Conservation (phyloP, 2,888 invertebrate species). For the Cryptus viduatorius region DNA sequence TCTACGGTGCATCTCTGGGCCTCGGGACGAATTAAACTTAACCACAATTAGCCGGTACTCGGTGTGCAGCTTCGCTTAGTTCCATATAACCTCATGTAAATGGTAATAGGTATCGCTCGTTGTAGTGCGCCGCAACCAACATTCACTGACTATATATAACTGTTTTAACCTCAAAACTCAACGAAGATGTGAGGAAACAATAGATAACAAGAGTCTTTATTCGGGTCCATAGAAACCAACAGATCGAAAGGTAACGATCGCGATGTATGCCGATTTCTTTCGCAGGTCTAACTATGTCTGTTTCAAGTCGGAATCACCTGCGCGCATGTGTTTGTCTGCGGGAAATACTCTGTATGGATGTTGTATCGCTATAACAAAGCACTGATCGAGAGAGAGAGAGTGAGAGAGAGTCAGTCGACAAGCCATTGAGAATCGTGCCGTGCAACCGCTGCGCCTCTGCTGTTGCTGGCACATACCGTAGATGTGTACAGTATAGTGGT, state of each 20-base stretch:
- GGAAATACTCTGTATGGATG: slow-evolving; percentile 6
- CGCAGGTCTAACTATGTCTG: slow-evolving; percentile 33
- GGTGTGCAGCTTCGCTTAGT: slow-evolving; percentile 72
- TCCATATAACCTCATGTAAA: slow-evolving; percentile 76
- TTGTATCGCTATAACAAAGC: background rate
- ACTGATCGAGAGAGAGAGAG: background rate
- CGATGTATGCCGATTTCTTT: slow-evolving; percentile 19
- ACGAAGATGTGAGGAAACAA: background rate
- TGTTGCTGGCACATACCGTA: slow-evolving; percentile 17
- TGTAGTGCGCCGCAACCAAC: slow-evolving; percentile 18
- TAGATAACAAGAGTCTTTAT: slow-evolving; percentile 13
- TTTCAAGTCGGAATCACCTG: background rate
- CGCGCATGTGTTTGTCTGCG: background rate
- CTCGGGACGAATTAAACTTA: slow-evolving; percentile 77
- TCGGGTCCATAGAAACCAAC: slow-evolving; percentile 5
- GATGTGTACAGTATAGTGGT: slow-evolving; percentile 20
- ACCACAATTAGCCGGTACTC: slow-evolving; percentile 78
- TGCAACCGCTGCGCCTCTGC: slow-evolving; percentile 1
- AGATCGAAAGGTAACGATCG: slow-evolving; percentile 32
- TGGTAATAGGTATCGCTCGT: slow-evolving; percentile 73
- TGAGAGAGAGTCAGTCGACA: slow-evolving; percentile 2
- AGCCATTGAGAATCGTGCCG: slow-evolving; percentile 38
- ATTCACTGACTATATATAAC: slow-evolving; percentile 14
- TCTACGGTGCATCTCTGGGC: slow-evolving; percentile 49
- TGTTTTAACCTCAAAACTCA: background rate